phyloP scores from a whole-genome alignment of 2,888 invertebrate species.

The Rhagium mordax region DNA sequence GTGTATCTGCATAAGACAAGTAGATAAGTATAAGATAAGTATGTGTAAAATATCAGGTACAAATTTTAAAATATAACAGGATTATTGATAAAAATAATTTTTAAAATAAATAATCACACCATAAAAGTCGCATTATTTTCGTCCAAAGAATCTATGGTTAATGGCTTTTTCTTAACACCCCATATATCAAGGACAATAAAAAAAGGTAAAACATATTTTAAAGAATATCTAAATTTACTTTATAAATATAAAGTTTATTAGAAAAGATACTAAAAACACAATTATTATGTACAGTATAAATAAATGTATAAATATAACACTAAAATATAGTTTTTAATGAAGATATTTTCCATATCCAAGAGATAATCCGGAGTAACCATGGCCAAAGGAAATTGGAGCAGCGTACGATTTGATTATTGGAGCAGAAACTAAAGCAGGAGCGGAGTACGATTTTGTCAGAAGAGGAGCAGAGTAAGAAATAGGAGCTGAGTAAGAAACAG shows the following conservation, averaged over 20 bases:
- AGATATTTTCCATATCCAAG: conserved; percentile 46
- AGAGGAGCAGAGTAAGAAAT: conserved; percentile 31
- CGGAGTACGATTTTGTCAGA: conserved; percentile 41
- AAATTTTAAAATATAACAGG: too few species aligned
- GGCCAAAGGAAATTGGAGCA: conserved; percentile 34
- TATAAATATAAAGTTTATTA: background rate
- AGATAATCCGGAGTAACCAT: conserved; percentile 36
- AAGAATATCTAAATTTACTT: too few species aligned
- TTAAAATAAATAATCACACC: too few species aligned
- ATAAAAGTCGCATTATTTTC: too few species aligned
- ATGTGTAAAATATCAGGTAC: too few species aligned
- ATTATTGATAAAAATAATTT: too few species aligned
- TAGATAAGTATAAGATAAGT: too few species aligned
- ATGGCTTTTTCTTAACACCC: too few species aligned
- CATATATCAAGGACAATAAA: too few species aligned
- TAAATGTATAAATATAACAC: conserved; percentile 32
- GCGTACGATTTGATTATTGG: conserved; percentile 16
- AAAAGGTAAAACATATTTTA: too few species aligned
- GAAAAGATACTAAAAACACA: conserved; percentile 14
- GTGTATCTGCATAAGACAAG: too few species aligned
- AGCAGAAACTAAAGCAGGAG: conserved; percentile 44
- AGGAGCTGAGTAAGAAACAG: conserved; percentile 27
- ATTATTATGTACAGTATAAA: conserved; percentile 37
- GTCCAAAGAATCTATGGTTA: too few species aligned
- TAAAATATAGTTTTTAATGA: conserved; percentile 37